Percentiles rank a stretch among this genome's conserved stretches.
Conservation (phyloP, 2,797 vertebrate genomes). For the Mionectes olivaceus region DNA sequence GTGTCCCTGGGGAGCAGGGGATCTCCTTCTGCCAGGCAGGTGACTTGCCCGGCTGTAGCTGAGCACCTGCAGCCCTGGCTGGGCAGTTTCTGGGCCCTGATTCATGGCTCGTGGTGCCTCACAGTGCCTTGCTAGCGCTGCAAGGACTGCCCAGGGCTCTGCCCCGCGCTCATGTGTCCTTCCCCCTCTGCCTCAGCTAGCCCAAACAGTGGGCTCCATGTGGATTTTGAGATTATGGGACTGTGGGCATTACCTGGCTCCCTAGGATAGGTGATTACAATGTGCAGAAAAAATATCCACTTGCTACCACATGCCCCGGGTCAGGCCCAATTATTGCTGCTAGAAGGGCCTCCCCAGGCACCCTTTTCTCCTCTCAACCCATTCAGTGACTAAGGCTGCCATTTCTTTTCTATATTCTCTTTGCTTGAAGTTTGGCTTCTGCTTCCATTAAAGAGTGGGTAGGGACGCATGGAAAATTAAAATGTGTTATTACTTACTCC, state of each 20-base stretch:
- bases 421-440: background rate
- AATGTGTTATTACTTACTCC: slow-evolving; percentile 55
- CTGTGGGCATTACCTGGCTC: background rate
- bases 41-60: fast-evolving
- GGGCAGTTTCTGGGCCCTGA: background rate
- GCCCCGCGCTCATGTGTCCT: fast-evolving
- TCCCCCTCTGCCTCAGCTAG: background rate
- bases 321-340: fast-evolving
- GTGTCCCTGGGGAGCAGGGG: background rate
- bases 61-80: background rate
- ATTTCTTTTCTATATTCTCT: slow-evolving; percentile 2
- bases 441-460: background rate
- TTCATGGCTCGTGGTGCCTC: background rate
- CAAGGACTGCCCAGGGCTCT: background rate
- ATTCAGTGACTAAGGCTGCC: background rate
- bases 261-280: background rate
- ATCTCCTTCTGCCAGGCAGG: background rate
- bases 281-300: background rate
- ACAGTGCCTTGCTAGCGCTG: fast-evolving
- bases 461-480: slow-evolving; percentile 56
- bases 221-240: background rate
- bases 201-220: fast-evolving
- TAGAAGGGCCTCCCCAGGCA: background rate
- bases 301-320: background rate
- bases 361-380: background rate